phyloP scores from a whole-genome alignment of 2,797 vertebrate species.

The Macropodus opercularis region DNA sequence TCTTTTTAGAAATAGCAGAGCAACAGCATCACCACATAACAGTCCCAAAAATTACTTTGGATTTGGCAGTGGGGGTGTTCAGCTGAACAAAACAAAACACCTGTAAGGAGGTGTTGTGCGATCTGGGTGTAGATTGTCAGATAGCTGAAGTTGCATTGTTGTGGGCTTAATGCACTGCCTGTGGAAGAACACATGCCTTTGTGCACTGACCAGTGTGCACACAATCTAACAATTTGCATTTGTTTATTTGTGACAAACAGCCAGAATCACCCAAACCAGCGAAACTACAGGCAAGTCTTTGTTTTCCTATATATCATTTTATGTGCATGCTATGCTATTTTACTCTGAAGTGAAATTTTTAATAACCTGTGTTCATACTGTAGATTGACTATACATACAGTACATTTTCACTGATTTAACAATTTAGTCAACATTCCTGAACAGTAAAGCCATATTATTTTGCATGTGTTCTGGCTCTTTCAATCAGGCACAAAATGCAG shows the following conservation, averaged over 20 bases:
- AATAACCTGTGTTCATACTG: background rate
- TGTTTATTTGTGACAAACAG: constrained; percentile 92
- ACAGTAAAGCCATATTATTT: constrained; percentile 30
- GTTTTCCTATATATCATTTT: constrained; percentile 47
- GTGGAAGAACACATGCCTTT: constrained; percentile 24
- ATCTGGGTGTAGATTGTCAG: no score
- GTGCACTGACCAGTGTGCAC: constrained; percentile 43
- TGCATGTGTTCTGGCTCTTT: constrained; percentile 56
- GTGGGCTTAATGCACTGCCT: background rate
- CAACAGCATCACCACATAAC: no score
- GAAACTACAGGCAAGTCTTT: constrained; percentile 96
- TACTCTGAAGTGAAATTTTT: constrained; percentile 15
- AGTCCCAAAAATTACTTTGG: no score
- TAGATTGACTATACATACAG: no score
- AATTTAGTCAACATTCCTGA: constrained; percentile 1
- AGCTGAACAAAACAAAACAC: no score
- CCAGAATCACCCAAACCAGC: constrained; percentile 95
- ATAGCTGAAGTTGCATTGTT: no score
- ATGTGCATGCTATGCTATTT: constrained; percentile 66
- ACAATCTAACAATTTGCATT: constrained; percentile 87
- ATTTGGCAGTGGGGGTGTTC: no score
- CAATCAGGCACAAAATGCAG: constrained; percentile 66
- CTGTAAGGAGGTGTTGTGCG: no score
- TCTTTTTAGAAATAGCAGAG: no score
- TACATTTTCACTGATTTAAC: no score